phyloP scores from a whole-genome alignment of 2,888 invertebrate genomes.

The Neuroscelio doddi region DNA sequence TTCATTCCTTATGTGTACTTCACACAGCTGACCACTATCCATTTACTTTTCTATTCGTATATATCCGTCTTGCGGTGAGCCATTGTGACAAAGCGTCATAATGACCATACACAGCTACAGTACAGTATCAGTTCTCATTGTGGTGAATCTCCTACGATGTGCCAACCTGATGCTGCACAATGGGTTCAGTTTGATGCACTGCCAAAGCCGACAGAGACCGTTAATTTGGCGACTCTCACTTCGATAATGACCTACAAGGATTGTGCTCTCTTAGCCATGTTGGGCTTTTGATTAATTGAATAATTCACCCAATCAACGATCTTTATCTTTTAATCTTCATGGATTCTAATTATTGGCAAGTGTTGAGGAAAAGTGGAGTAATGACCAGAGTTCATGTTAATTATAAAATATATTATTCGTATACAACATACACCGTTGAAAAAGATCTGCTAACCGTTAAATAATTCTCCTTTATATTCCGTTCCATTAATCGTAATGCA shows the following conservation, averaged over 20 bases:
- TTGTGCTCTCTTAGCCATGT: too few species aligned
- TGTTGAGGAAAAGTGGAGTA: too few species aligned
- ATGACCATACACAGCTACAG: constrained; percentile 37
- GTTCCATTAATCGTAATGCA: too few species aligned
- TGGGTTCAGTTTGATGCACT: constrained; percentile 63
- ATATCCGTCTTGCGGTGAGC: constrained; percentile 19
- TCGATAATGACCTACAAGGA: constrained; percentile 46
- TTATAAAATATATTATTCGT: too few species aligned
- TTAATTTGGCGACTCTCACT: constrained; percentile 59
- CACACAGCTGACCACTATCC: background rate
- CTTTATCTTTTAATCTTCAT: too few species aligned
- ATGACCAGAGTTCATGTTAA: too few species aligned
- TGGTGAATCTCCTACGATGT: constrained; percentile 38
- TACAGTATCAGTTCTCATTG: constrained; percentile 48
- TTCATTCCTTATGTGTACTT: background rate
- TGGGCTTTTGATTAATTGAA: too few species aligned
- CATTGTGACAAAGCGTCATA: constrained; percentile 34
- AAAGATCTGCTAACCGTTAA: too few species aligned
- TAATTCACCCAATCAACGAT: too few species aligned
- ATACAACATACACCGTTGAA: too few species aligned
- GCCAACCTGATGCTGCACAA: constrained; percentile 55
- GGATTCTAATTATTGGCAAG: too few species aligned
- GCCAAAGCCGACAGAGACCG: constrained; percentile 52
- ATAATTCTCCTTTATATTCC: too few species aligned
- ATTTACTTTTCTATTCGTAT: background rate